Conservation (phyloP, 2,888 invertebrate species). For the Eristalis intricaria region DNA sequence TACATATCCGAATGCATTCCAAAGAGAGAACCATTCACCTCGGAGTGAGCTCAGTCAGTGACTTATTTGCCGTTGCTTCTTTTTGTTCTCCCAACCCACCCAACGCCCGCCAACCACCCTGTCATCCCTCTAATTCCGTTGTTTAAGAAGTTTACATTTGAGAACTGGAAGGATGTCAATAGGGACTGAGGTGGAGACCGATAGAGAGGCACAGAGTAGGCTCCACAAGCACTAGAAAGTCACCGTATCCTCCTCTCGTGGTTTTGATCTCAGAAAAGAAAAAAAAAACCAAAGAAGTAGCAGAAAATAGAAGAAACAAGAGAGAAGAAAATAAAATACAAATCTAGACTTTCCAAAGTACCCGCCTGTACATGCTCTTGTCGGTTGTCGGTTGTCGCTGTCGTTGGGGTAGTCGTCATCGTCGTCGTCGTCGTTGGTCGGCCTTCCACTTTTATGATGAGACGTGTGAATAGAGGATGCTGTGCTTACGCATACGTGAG, state of each 20-base stretch:
- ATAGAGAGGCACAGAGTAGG: not conserved
- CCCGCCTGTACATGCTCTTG: slow-evolving; percentile 13
- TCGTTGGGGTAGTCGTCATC: not conserved
- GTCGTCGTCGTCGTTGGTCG: not conserved
- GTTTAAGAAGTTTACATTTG: slow-evolving; percentile 20
- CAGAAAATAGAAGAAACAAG: not conserved
- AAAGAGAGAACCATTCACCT: slow-evolving; percentile 22
- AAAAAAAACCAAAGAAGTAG: slow-evolving; percentile 6
- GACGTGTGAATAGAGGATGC: slow-evolving; percentile 59
- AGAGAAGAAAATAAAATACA: not conserved
- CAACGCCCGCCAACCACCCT: not conserved
- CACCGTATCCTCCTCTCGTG: not conserved
- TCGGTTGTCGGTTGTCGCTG: not conserved
- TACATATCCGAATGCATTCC: slow-evolving; percentile 11
- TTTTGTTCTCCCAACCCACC: not conserved
- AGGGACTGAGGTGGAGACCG: slow-evolving; percentile 6
- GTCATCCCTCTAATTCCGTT: not conserved
- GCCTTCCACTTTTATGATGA: slow-evolving; percentile 23
- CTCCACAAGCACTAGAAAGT: slow-evolving; percentile 26
- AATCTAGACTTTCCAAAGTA: slow-evolving; percentile 18
- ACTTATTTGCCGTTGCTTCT: slow-evolving; percentile 50
- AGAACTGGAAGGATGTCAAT: slow-evolving; percentile 37
- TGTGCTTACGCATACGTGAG: slow-evolving; percentile 63
- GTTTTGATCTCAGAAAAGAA: slow-evolving; percentile 10
- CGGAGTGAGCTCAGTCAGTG: slow-evolving; percentile 28